These are phyloP conservation scores for Malurus alboscapulatus DNA, from an alignment of 2,113 vertebrate species.

Conservation along the genomic window DNA sequence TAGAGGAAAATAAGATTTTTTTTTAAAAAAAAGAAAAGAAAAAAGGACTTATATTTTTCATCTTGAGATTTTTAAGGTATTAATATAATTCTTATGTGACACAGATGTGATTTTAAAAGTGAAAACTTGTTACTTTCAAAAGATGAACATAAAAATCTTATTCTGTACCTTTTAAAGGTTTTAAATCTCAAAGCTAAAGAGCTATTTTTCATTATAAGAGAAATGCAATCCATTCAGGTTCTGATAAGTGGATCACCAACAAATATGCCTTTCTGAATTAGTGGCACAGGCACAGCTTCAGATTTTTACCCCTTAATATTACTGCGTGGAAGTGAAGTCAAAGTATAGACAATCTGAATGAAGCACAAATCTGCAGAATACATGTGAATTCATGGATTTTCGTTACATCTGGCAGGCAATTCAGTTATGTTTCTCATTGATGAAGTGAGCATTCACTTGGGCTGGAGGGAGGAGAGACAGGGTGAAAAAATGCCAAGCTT, in stretches of 20 bases:
- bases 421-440: conserved; percentile 42
- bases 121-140: conserved; percentile 60
- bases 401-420: not conserved
- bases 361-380: conserved; percentile 30
- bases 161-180: conserved; percentile 46
- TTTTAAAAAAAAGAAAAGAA: conserved; percentile 62
- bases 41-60: conserved; percentile 68
- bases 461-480: not conserved
- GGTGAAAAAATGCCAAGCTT: conserved; percentile 37
- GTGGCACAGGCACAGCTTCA: not conserved
- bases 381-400: conserved; percentile 7
- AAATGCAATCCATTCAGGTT: not conserved
- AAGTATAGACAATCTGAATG: not conserved
- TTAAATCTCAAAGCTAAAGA: conserved; percentile 31
- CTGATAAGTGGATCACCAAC: not conserved
- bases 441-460: conserved; percentile 26
- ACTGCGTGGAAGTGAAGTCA: not conserved
- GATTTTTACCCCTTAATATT: conserved; percentile 4
- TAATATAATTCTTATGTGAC: conserved; percentile 66
- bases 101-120: conserved; percentile 41
- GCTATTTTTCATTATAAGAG: not conserved
- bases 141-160: conserved; percentile 21
- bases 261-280: not conserved
- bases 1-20: conserved; percentile 74
- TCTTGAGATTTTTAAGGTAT: conserved; percentile 70